phyloP scores from a whole-genome alignment of 2,797 vertebrate genomes.

The Danionella dracula region DNA sequence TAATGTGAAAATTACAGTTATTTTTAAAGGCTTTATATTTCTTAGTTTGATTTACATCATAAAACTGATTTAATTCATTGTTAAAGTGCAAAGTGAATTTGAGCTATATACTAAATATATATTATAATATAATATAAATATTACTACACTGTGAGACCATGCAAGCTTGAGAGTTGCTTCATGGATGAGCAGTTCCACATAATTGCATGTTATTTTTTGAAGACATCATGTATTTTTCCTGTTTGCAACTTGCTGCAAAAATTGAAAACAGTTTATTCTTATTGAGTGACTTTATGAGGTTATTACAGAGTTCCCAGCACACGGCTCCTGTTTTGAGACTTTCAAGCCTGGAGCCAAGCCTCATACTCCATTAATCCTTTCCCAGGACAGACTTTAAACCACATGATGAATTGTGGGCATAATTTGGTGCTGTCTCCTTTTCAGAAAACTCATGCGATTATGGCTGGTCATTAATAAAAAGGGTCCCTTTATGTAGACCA shows the following conservation, averaged over 20 bases:
- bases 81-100: too few species aligned
- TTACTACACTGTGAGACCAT: too few species aligned
- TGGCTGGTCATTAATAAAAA: slow-evolving; percentile 57
- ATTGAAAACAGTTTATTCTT: background rate
- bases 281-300: background rate
- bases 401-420: slow-evolving; percentile 53
- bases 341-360: slow-evolving; percentile 44
- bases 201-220: background rate
- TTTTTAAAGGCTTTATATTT: too few species aligned
- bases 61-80: too few species aligned
- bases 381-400: slow-evolving; percentile 43
- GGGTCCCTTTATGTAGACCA: slow-evolving; percentile 42
- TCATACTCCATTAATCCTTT: slow-evolving; percentile 64
- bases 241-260: background rate
- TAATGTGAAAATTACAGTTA: background rate
- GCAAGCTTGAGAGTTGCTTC: too few species aligned
- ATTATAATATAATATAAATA: too few species aligned
- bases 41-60: too few species aligned
- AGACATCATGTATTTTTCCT: background rate
- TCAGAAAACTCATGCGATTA: slow-evolving; percentile 49
- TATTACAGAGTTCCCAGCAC: background rate
- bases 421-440: slow-evolving; percentile 54
- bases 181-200: too few species aligned
- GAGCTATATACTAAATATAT: too few species aligned
- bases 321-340: slow-evolving; percentile 25